Base-by-base conservation (phyloP, 2,888 invertebrate species). In the Cryptocheilus praepositus region DNA sequence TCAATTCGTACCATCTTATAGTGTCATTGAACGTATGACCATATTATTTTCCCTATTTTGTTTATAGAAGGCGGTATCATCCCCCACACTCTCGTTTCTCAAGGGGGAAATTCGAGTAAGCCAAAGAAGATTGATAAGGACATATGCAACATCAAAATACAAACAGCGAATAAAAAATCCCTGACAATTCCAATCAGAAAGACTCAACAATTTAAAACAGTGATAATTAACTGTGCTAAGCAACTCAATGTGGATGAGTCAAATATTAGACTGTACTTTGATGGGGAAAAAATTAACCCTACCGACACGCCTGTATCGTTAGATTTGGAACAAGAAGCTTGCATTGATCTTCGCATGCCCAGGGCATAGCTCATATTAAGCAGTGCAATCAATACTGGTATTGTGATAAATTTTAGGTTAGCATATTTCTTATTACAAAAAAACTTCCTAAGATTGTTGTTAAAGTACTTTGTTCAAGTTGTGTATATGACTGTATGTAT, bases 321-420 rank as follows among this genome's bases (percentile, higher is more conserved):
- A 45, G 87, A 87, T 61, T 54, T 87, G 13, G 87, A 87, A 28
- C 76, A 83, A 49, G 85, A 86, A 76, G 86, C 85, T 0, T 87
- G 87, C 53, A 61, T 87, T 3, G 87, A 87, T 79, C 73, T 87
- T 36, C 68, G 55, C 13, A 16, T 74, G 3, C 46, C 64, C 36
- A 55, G 52, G 0, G 72, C 67, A 0, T 45, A 25, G 55, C 19
- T 3, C 28, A 13, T 18, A 7, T 7, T 28, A 7, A 28, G 28
- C 7, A 36, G 11, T 36, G 8, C 36, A 25, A 5, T 2, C 25
- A 25, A 25, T 25, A 25, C 25, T 25, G 5, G 25, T 25, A 25
- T 25, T 2, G 25, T 5, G 5, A 25, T 25, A 5, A 25, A 25
- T 25, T 2, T 25, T 25, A 25, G 25, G 25, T 2, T 25, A 25